Percentiles rank a stretch among this genome's conserved stretches.
Evolutionary conservation across 2,888 invertebrate species (phyloP).

Genomic region (Phlogophora meticulosa): DNA sequence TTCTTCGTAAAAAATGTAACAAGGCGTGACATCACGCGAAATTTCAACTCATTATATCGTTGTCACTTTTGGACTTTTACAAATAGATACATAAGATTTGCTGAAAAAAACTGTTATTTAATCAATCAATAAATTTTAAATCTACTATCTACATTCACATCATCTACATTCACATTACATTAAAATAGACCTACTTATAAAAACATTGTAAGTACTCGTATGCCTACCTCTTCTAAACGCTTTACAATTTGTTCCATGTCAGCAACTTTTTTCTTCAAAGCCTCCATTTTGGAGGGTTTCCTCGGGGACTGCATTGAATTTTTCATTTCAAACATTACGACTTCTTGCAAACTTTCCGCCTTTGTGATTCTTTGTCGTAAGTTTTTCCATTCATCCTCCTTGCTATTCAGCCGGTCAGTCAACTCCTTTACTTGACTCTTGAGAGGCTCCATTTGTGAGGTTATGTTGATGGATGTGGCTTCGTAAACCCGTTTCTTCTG

Average conservation of each 20-base stretch:
- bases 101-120: too few species aligned
- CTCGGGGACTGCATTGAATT: slow-evolving; percentile 89
- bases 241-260: slow-evolving; percentile 91
- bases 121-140: slow-evolving; percentile 22
- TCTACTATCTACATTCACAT: too few species aligned
- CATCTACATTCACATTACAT: neutral
- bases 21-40: too few species aligned
- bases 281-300: slow-evolving; percentile 91
- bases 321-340: slow-evolving; percentile 89
- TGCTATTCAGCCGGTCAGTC: slow-evolving; percentile 87
- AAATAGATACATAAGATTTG: too few species aligned
- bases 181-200: too few species aligned
- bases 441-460: slow-evolving; percentile 90
- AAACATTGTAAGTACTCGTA: slow-evolving; percentile 36
- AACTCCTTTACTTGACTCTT: slow-evolving; percentile 90
- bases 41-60: too few species aligned
- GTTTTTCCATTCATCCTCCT: slow-evolving; percentile 90
- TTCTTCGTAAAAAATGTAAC: too few species aligned
- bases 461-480: slow-evolving; percentile 91
- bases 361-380: slow-evolving; percentile 90
- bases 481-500: slow-evolving; percentile 93
- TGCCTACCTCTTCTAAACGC: slow-evolving; percentile 84
- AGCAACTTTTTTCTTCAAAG: slow-evolving; percentile 91
- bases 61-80: too few species aligned
- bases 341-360: slow-evolving; percentile 89